Conservation (phyloP, 2,113 vertebrate genomes). For the Hemiscyllium ocellatum region DNA sequence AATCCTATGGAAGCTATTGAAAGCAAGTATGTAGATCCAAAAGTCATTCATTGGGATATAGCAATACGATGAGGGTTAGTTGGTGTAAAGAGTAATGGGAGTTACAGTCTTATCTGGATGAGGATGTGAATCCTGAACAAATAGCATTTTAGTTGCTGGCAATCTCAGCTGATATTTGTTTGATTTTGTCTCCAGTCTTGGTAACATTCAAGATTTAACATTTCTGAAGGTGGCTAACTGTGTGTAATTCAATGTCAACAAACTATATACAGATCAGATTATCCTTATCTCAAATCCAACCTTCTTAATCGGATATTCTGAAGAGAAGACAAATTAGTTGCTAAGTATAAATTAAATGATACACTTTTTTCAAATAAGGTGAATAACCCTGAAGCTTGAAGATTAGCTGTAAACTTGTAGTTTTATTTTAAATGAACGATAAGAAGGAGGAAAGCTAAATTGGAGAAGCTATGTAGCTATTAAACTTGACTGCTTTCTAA, state of each 20-base stretch:
- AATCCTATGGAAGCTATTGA: neutral
- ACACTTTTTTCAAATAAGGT: neutral
- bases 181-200: neutral
- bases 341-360: neutral
- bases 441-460: neutral
- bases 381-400: slow-evolving; percentile 1
- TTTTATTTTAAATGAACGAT: neutral
- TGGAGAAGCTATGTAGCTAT: neutral
- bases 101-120: neutral
- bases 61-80: neutral
- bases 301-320: neutral
- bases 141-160: neutral
- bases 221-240: neutral
- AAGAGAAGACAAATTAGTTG: neutral
- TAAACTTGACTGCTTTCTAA: neutral
- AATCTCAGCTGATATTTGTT: neutral
- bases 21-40: neutral
- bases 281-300: neutral
- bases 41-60: neutral
- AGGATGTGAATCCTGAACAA: neutral
- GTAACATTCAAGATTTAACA: neutral
- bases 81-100: neutral
- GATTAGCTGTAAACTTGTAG: neutral
- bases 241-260: neutral
- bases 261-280: neutral